phyloP scores from a whole-genome alignment of 2,797 vertebrate species.

The Hyperoplus immaculatus region DNA sequence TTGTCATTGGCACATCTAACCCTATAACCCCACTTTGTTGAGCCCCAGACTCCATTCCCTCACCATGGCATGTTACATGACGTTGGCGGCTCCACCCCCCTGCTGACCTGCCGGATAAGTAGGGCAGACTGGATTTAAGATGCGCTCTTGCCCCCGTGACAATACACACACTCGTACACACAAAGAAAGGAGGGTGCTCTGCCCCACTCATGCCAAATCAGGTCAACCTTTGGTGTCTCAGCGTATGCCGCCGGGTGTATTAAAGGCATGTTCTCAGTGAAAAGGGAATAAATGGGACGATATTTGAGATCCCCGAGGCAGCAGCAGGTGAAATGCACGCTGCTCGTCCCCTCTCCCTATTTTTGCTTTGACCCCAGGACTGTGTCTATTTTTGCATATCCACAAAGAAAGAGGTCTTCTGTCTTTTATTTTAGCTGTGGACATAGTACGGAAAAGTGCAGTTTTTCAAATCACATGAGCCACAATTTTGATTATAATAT shows the following conservation, averaged over 20 bases:
- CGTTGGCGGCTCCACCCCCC: slow-evolving; percentile 62
- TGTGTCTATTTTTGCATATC: slow-evolving; percentile 28
- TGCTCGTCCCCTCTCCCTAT: slow-evolving; percentile 16
- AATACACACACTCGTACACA: slow-evolving; percentile 29
- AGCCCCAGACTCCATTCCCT: slow-evolving; percentile 34
- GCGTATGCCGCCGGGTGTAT: slow-evolving; percentile 37
- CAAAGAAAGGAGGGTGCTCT: slow-evolving; percentile 31
- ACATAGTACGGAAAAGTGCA: neutral
- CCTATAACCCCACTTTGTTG: neutral
- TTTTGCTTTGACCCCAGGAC: neutral
- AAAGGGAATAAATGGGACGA: slow-evolving; percentile 65
- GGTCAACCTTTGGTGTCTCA: slow-evolving; percentile 55
- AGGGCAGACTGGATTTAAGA: slow-evolving; percentile 78
- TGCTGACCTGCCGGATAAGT: slow-evolving; percentile 68
- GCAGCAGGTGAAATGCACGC: slow-evolving; percentile 64
- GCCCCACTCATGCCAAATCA: slow-evolving; percentile 63
- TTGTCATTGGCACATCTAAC: slow-evolving; percentile 15
- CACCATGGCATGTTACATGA: slow-evolving; percentile 47
- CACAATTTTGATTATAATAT: neutral
- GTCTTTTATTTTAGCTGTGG: slow-evolving; percentile 1
- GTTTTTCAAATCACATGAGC: neutral
- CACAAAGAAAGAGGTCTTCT: neutral
- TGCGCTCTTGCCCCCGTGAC: slow-evolving; percentile 66
- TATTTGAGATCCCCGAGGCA: slow-evolving; percentile 59
- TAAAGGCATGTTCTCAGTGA: slow-evolving; percentile 64